These are phyloP conservation scores for Dipodomys ordii DNA, from an alignment of 2,113 vertebrate genomes.

Conservation along the genomic window DNA sequence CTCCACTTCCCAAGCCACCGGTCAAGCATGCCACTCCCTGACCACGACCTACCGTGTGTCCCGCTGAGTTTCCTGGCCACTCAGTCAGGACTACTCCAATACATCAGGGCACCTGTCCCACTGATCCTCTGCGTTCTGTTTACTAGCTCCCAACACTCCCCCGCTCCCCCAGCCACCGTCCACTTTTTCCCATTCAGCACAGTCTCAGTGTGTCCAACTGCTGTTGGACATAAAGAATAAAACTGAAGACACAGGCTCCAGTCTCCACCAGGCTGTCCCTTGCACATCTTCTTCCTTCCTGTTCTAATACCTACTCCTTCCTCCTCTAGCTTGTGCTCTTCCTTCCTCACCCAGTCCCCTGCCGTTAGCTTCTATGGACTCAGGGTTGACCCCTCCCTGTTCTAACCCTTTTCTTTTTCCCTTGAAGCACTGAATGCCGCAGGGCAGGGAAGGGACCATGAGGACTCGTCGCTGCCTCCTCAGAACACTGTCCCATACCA, in stretches of 20 bases:
- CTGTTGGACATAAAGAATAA: no score
- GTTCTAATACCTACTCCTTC: no score
- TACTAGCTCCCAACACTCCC: neutral
- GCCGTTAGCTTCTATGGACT: no score
- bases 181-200: neutral
- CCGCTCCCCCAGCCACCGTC: neutral
- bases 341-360: no score
- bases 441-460: neutral
- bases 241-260: no score
- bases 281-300: no score
- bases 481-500: neutral
- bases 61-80: constrained; percentile 8
- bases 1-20: neutral
- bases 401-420: neutral
- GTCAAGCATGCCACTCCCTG: neutral
- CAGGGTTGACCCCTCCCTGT: neutral
- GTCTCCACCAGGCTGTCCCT: no score
- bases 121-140: neutral
- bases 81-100: neutral
- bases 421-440: neutral
- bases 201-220: no score
- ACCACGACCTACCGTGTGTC: neutral
- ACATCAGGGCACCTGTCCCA: neutral
- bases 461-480: neutral
- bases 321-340: no score